phyloP scores from a whole-genome alignment of 2,888 invertebrate genomes.

The Drosophila anomalata region DNA sequence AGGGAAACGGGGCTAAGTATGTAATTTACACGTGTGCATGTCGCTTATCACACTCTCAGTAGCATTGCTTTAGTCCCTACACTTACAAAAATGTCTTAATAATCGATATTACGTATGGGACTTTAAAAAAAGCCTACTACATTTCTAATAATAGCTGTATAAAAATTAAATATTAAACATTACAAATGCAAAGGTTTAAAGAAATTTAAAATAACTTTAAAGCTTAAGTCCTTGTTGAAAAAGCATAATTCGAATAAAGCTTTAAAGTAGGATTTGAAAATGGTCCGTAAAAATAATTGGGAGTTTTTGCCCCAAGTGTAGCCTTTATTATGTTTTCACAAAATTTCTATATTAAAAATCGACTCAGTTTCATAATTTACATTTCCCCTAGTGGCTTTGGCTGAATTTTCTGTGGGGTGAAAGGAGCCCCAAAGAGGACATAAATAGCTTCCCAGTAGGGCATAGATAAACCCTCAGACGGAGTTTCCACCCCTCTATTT shows the following conservation, averaged over 20 bases:
- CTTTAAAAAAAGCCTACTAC: neutral
- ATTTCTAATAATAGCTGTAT: neutral
- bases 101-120: neutral
- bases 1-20: slow-evolving; percentile 28
- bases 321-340: neutral
- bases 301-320: neutral
- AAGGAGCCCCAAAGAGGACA: slow-evolving; percentile 57
- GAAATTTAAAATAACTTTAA: too few species aligned
- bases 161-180: neutral
- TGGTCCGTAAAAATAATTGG: too few species aligned
- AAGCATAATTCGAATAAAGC: too few species aligned
- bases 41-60: slow-evolving; percentile 44
- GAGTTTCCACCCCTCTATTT: slow-evolving; percentile 2
- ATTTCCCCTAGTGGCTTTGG: slow-evolving; percentile 18
- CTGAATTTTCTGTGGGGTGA: slow-evolving; percentile 22
- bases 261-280: too few species aligned
- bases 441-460: slow-evolving; percentile 73
- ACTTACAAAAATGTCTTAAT: neutral
- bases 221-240: too few species aligned
- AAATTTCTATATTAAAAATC: slow-evolving; percentile 37
- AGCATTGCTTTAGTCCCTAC: neutral
- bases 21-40: slow-evolving; percentile 50
- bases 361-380: slow-evolving; percentile 53
- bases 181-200: too few species aligned
- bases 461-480: slow-evolving; percentile 70